Evolutionary conservation across 2,113 vertebrate species (phyloP), one percentile per base, ranked within the genome.

Genomic region (Protomyctophum bolini): DNA sequence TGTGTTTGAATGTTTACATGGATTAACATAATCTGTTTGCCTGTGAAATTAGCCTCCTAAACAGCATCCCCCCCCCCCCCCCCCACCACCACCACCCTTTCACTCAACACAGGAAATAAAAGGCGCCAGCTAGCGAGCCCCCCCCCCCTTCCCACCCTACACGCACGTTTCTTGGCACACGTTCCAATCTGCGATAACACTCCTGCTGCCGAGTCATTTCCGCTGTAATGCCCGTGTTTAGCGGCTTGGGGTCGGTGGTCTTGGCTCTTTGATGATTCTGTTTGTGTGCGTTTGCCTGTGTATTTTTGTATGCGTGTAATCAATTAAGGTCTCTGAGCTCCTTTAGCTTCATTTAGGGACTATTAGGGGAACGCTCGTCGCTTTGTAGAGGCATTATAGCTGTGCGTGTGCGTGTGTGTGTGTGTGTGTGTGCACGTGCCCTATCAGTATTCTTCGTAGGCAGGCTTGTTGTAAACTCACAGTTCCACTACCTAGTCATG

Each of bases 1-100:
- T 88, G 83, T 90, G 90, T 91, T 92, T 91, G 86, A 91, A 89
- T 93, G 92, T 92, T 93, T 93, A 93, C 92, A 92, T 3, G 91
- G 90, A 92, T 93, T 92, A 92, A 81, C 90, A 92, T 93, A 92
- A 94, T 93, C 92, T 92, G 91, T 93, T 94, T 93, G 91, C 87
- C 90, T 91, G 91, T 90, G 89, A 92, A 94, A 93, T 92, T 91
- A 92, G 88, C 91, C 90, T 86, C 82, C 90, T 92, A 92, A 92
- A 92, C 90, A 91, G 83, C 33, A 41, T 41, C 74, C 87, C 86
- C 80, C 82, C 66, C 21, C 75, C 87, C 2, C 21, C 86, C 80
- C 82, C 66, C 33, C 33, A 41, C 33, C 33, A 41, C 33, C 33
- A 41, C 33, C 33, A 41, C 33, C 21, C 21, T 21, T 21, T 2